A percentile compares a stretch with the other conserved stretches of the same genome.
phyloP scores from a whole-genome alignment of 2,888 invertebrate genomes.

The Oscheius onirici region DNA sequence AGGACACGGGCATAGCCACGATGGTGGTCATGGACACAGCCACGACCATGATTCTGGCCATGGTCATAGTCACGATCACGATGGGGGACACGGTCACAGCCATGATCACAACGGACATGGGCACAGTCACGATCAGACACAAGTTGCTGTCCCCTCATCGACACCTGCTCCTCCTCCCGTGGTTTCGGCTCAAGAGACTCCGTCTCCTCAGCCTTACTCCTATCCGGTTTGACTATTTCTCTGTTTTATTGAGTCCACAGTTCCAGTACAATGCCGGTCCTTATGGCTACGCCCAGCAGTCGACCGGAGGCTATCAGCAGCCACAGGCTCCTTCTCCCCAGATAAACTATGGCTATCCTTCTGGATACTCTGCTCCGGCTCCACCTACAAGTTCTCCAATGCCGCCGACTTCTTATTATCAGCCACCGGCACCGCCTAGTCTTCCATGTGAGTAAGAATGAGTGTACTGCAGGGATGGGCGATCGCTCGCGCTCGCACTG shows the following conservation, averaged over 20 bases:
- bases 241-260: background rate
- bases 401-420: slow-evolving; percentile 17
- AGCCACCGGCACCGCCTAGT: slow-evolving; percentile 31
- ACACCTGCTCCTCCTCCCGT: background rate
- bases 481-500: too few relatives aligned
- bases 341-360: slow-evolving; percentile 1
- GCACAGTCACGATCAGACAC: slow-evolving; percentile 34
- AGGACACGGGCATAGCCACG: slow-evolving; percentile 40
- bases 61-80: slow-evolving; percentile 41
- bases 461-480: too few relatives aligned
- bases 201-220: background rate
- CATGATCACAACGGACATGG: slow-evolving; percentile 40
- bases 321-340: background rate
- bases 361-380: slow-evolving; percentile 2
- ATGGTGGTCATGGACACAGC: slow-evolving; percentile 38
- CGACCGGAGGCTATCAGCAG: background rate
- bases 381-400: slow-evolving; percentile 6
- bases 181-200: background rate
- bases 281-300: slow-evolving; percentile 7
- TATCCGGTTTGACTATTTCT: background rate
- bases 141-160: background rate
- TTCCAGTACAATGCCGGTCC: slow-evolving; percentile 11
- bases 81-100: slow-evolving; percentile 37
- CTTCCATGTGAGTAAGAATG: slow-evolving; percentile 16
- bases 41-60: slow-evolving; percentile 37